A percentile compares a stretch with the other conserved stretches of the same genome.
Conservation (phyloP, 1,140 invertebrate species). For the Aphidius ervi region DNA sequence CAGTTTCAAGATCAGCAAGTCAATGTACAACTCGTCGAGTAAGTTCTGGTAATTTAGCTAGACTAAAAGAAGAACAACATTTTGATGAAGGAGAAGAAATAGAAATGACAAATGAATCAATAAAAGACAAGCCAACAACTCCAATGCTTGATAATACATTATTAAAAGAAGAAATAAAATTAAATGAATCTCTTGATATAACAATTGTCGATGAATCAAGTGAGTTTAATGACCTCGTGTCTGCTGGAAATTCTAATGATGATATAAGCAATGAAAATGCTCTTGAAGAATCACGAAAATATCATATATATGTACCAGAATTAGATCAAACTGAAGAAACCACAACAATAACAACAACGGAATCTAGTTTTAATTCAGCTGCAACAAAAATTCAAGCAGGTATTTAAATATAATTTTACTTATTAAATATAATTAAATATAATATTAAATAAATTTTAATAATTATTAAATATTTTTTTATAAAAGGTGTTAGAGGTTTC, state of each 20-base stretch:
- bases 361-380: slow-evolving; percentile 31
- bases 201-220: slow-evolving; percentile 3
- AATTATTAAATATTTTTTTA: slow-evolving; percentile 4
- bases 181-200: not conserved
- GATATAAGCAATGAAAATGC: slow-evolving; percentile 7
- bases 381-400: slow-evolving; percentile 41
- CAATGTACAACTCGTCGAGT: slow-evolving; percentile 25
- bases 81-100: slow-evolving; percentile 11
- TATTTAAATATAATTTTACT: slow-evolving; percentile 17
- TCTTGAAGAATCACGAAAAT: slow-evolving; percentile 18
- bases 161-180: too few relatives aligned
- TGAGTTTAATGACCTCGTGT: slow-evolving; percentile 1
- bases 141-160: too few relatives aligned
- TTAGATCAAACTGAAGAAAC: slow-evolving; percentile 18
- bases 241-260: slow-evolving; percentile 1
- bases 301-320: slow-evolving; percentile 26
- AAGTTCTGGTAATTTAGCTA: slow-evolving; percentile 22
- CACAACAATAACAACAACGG: slow-evolving; percentile 1
- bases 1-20: slow-evolving; percentile 25
- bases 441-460: not conserved
- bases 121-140: not conserved
- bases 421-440: not conserved
- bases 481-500: slow-evolving; percentile 38
- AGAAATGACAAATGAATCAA: slow-evolving; percentile 3
- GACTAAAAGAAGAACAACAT: slow-evolving; percentile 15